A percentile compares a stretch with the other conserved stretches of the same genome.
Conservation (phyloP, 2,888 invertebrate species). For the Embidobia sp. region DNA sequence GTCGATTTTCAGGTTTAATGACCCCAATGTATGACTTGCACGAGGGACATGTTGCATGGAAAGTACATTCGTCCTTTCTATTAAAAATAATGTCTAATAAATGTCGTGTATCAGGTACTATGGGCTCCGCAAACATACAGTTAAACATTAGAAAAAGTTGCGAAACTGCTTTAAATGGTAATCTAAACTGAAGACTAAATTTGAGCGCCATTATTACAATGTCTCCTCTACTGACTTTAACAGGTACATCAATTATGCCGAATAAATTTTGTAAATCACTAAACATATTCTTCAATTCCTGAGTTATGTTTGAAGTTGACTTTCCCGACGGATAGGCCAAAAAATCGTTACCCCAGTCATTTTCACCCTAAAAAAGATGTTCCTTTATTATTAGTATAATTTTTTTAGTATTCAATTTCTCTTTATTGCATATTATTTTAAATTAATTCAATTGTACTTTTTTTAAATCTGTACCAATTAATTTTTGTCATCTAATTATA, state of each 20-base stretch:
- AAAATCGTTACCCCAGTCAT: too few relatives aligned
- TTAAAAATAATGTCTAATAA: slow-evolving; percentile 25
- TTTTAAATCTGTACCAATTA: too few relatives aligned
- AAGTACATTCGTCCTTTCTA: not conserved
- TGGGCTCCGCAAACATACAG: not conserved
- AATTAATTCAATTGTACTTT: too few relatives aligned
- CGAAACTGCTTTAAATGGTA: slow-evolving; percentile 11
- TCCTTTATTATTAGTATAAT: too few relatives aligned
- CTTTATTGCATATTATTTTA: too few relatives aligned
- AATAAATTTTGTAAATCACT: not conserved
- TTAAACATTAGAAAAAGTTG: slow-evolving; percentile 28
- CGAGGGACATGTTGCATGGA: slow-evolving; percentile 12
- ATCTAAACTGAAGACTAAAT: slow-evolving; percentile 6
- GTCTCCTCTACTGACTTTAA: not conserved
- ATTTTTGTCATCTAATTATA: too few relatives aligned
- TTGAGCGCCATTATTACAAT: slow-evolving; percentile 2
- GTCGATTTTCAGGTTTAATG: not conserved
- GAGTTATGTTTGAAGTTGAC: too few relatives aligned
- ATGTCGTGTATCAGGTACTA: slow-evolving; percentile 24
- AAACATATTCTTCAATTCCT: not conserved
- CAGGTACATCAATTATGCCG: not conserved
- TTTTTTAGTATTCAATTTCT: too few relatives aligned
- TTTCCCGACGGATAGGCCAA: too few relatives aligned
- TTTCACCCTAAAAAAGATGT: too few relatives aligned
- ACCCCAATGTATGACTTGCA: slow-evolving; percentile 22